Evolutionary conservation across 2,888 invertebrate species (phyloP), one percentile per base, ranked within the genome.

Genomic region (Gortyna flavago): DNA sequence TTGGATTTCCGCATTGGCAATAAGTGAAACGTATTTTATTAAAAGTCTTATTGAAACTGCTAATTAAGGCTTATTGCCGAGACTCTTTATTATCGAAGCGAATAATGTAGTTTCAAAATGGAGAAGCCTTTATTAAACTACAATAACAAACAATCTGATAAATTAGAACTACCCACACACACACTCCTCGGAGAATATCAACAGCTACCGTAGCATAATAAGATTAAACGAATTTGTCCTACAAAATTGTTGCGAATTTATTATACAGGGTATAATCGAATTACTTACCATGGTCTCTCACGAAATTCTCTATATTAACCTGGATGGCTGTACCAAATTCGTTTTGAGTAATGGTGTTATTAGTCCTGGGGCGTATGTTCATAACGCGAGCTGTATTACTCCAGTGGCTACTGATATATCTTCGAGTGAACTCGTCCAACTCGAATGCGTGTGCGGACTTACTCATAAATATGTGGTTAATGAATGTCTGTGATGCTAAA

Each of bases 341-440:
- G 89, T 88, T 88, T 86, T 92, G 92, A 92, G 88, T 91, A 91
- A 92, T 92, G 87, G 87, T 84, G 88, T 91, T 91, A 92, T 92
- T 92, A 91, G 87, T 90, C 90, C 88, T 85, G 85, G 80, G 83
- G 88, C 89, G 89, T 88, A 86, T 89, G 90, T 90, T 90, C 88
- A 88, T 90, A 92, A 90, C 87, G 88, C 84, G 82, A 85, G 85
- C 86, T 89, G 85, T 89, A 89, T 91, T 90, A 90, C 89, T 90
- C 83, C 79, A 83, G 87, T 85, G 80, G 87, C 82, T 86, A 89
- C 86, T 87, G 89, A 89, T 90, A 91, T 89, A 89, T 90, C 89
- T 90, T 87, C 80, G 72, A 85, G 85, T 83, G 85, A 85, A 85
- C 80, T 86, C 84, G 70, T 87, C 79, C 81, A 80, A 80, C 77